phyloP scores from a whole-genome alignment of 2,797 vertebrate genomes.

The Nannoperca australis region DNA sequence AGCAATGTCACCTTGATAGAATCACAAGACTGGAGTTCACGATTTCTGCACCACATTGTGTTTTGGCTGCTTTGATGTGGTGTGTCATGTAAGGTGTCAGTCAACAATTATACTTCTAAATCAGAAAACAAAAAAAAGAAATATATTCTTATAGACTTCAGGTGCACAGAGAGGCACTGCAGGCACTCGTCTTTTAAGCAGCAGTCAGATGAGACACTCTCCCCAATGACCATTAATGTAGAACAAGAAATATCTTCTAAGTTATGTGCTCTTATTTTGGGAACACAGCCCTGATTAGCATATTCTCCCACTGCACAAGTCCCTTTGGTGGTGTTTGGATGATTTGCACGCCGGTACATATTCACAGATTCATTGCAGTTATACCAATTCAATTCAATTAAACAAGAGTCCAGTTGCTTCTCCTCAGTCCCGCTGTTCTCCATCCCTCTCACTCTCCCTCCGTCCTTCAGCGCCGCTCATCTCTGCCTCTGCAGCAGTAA shows the following conservation, averaged over 20 bases:
- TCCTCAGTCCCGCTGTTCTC: slow-evolving; percentile 1
- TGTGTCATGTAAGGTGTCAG: slow-evolving; percentile 62
- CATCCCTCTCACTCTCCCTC: slow-evolving; percentile 28
- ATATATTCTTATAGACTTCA: slow-evolving; percentile 36
- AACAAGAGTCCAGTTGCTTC: slow-evolving; percentile 55
- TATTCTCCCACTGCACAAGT: slow-evolving; percentile 54
- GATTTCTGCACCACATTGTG: slow-evolving; percentile 35
- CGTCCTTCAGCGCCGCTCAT: slow-evolving; percentile 61
- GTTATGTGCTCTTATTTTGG: slow-evolving; percentile 70
- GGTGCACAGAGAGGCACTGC: slow-evolving; percentile 39
- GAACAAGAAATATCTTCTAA: slow-evolving; percentile 64
- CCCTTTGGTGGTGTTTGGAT: slow-evolving; percentile 56
- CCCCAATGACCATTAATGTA: slow-evolving; percentile 67
- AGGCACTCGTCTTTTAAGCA: slow-evolving; percentile 52
- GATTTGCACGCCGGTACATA: slow-evolving; percentile 53
- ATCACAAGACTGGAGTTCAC: slow-evolving; percentile 60
- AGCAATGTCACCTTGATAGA: slow-evolving; percentile 75
- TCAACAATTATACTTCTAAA: slow-evolving; percentile 41
- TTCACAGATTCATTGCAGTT: slow-evolving; percentile 22
- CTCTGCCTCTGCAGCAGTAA: slow-evolving; percentile 79
- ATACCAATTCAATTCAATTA: slow-evolving; percentile 43
- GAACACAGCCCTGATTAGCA: slow-evolving; percentile 64
- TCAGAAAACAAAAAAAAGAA: slow-evolving; percentile 16
- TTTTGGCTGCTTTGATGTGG: slow-evolving; percentile 57
- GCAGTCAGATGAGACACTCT: slow-evolving; percentile 50